These are phyloP conservation scores for Calephelis nemesis DNA, from an alignment of 1,140 invertebrate species.

Conservation along the genomic window DNA sequence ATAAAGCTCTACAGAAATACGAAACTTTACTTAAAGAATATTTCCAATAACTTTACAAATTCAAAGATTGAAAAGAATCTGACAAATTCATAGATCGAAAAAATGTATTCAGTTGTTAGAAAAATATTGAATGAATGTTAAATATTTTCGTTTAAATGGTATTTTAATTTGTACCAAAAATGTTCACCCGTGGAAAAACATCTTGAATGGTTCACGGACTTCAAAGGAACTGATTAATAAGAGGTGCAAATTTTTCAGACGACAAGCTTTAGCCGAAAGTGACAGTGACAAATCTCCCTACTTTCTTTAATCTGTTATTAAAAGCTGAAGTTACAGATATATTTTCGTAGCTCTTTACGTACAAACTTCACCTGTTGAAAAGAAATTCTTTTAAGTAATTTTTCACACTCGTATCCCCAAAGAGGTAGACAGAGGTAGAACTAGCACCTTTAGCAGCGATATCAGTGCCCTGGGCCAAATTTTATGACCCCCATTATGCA, in stretches of 20 bases:
- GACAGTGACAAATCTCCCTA: conserved; percentile 2
- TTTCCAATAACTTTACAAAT: not conserved
- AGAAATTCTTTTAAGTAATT: too few species aligned
- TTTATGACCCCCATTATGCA: too few species aligned
- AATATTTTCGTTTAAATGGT: conserved; percentile 2
- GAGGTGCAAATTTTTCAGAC: conserved; percentile 2
- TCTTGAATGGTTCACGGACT: conserved; percentile 6
- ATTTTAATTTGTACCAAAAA: not conserved
- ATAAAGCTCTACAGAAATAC: not conserved
- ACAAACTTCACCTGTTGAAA: too few species aligned
- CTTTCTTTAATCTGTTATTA: not conserved
- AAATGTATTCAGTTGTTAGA: not conserved
- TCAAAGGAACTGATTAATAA: conserved; percentile 5
- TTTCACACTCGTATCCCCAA: too few species aligned
- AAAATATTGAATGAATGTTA: not conserved
- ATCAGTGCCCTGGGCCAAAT: too few species aligned
- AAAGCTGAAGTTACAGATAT: not conserved
- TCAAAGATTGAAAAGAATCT: not conserved
- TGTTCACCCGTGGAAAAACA: conserved; percentile 2
- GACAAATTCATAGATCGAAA: not conserved
- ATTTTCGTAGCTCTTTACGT: too few species aligned
- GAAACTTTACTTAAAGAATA: not conserved
- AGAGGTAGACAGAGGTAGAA: too few species aligned
- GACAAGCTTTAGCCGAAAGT: not conserved
- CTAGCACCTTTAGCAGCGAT: too few species aligned